These are phyloP conservation scores for Brachyptera putata DNA, from an alignment of 2,888 invertebrate genomes.

Conservation along the genomic window DNA sequence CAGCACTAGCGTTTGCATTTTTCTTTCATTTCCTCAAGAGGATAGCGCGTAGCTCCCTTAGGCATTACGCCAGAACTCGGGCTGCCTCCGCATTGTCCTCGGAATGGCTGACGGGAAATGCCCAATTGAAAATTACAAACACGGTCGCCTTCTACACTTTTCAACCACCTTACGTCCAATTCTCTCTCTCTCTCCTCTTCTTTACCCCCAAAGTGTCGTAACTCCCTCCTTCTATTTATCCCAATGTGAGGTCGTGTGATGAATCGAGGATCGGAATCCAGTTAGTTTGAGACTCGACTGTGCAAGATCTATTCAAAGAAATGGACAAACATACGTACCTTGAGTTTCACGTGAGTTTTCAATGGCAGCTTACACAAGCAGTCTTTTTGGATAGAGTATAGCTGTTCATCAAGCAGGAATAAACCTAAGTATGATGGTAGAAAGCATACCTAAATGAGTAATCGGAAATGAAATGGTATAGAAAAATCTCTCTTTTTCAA, in stretches of 20 bases:
- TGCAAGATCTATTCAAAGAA: too few species aligned
- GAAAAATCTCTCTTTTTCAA: too few species aligned
- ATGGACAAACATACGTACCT: too few species aligned
- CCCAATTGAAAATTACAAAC: slow-evolving; percentile 20
- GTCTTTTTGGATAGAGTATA: too few species aligned
- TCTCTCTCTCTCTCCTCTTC: neutral
- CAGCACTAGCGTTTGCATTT: slow-evolving; percentile 16
- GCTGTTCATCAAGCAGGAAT: too few species aligned
- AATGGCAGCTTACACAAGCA: too few species aligned
- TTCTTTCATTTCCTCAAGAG: slow-evolving; percentile 17
- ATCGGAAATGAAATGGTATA: too few species aligned
- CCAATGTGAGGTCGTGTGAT: slow-evolving; percentile 2
- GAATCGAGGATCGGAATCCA: slow-evolving; percentile 4
- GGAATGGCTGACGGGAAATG: slow-evolving; percentile 10
- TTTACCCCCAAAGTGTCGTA: neutral
- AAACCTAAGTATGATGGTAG: too few species aligned
- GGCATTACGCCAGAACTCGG: too few species aligned
- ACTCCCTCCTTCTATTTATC: slow-evolving; percentile 18
- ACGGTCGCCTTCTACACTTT: neutral
- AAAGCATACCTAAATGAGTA: too few species aligned
- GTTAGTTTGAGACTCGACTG: neutral
- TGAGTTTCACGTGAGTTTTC: too few species aligned
- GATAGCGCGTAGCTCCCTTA: slow-evolving; percentile 9
- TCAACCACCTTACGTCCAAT: neutral
- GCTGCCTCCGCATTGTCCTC: slow-evolving; percentile 14